Conservation (phyloP, 2,888 invertebrate genomes). For the Pristionchus maxplancki region DNA sequence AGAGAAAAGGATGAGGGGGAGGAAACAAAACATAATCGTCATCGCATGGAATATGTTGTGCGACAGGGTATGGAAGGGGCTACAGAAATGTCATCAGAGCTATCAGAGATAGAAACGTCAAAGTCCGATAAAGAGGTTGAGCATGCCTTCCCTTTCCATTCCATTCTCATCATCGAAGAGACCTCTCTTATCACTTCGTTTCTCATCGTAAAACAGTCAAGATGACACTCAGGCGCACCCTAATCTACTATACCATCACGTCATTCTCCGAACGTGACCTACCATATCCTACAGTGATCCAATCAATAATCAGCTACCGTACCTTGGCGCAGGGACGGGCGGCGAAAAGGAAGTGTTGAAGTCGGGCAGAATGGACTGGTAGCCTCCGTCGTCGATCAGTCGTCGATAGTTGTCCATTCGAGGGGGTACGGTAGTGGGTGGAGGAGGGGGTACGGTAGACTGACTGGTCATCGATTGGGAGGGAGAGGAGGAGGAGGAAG, state of each 20-base stretch:
- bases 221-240: background rate
- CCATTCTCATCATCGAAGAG: constrained; percentile 1
- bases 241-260: background rate
- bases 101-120: background rate
- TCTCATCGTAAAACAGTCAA: constrained; percentile 35
- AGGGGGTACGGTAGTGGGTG: constrained; percentile 50
- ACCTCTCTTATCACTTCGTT: background rate
- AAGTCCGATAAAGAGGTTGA: background rate
- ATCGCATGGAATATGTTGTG: background rate
- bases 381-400: constrained; percentile 45
- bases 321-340: constrained; percentile 41
- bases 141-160: no score
- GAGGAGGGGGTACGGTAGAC: constrained; percentile 58
- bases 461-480: constrained; percentile 44
- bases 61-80: no score
- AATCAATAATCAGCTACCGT: constrained; percentile 10
- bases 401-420: constrained; percentile 57
- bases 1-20: background rate
- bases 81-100: background rate
- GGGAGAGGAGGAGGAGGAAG: constrained; percentile 32
- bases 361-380: constrained; percentile 51
- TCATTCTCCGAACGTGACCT: background rate
- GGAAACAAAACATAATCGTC: background rate
- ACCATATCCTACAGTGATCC: background rate
- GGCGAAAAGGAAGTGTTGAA: constrained; percentile 39